A percentile compares a stretch with the other conserved stretches of the same genome.
Evolutionary conservation across 2,888 invertebrate genomes (phyloP).

Genomic region (Polietes domitor): DNA sequence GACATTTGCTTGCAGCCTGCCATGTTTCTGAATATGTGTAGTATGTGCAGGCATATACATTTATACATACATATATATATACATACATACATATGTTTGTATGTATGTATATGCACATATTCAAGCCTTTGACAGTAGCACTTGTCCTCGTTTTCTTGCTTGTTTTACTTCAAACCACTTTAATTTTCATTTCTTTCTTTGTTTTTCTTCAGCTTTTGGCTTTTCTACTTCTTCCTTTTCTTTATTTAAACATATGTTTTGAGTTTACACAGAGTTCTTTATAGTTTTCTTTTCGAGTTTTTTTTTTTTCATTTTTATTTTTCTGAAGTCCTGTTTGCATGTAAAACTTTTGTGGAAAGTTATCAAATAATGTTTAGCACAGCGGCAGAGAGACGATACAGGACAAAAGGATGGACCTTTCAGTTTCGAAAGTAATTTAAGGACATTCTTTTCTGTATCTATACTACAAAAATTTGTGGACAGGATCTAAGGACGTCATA

Average conservation of each 20-base stretch:
- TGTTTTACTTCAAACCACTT: slow-evolving; percentile 21
- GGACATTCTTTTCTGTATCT: no score
- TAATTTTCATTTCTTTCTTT: neutral
- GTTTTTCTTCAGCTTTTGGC: neutral
- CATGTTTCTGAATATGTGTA: neutral
- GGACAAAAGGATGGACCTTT: no score
- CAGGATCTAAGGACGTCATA: no score
- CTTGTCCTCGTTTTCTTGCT: slow-evolving; percentile 62
- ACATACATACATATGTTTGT: neutral
- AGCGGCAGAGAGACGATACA: no score
- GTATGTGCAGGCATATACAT: no score
- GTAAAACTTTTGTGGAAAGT: neutral
- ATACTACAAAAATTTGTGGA: no score
- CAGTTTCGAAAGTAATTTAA: no score
- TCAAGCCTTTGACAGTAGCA: slow-evolving; percentile 35
- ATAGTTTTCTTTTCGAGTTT: neutral
- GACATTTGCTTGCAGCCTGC: no score
- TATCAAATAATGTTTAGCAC: neutral
- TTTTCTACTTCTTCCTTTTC: neutral
- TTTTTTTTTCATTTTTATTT: neutral
- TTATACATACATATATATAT: neutral
- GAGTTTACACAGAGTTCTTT: neutral
- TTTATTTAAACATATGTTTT: neutral
- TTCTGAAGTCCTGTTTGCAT: neutral
- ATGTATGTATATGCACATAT: neutral